A percentile compares a stretch with the other conserved stretches of the same genome.
Evolutionary conservation across 1,140 invertebrate species (phyloP).

Genomic region (Phymorhynchus buccinoides): DNA sequence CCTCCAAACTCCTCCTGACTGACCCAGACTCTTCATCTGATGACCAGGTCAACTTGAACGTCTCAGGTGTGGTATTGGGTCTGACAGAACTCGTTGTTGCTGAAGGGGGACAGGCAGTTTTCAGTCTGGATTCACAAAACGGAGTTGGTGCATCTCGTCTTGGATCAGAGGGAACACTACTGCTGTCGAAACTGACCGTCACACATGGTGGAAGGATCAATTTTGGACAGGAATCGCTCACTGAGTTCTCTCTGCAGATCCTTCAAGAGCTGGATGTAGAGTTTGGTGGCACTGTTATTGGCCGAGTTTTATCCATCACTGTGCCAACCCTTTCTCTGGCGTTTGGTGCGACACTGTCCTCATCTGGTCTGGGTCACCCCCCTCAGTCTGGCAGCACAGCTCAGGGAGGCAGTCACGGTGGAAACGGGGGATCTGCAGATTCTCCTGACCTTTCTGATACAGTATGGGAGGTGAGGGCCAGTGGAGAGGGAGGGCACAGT

Average conservation of each 20-base stretch:
- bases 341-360: constrained; percentile 51
- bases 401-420: constrained; percentile 56
- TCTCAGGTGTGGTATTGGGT: constrained; percentile 55
- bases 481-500: constrained; percentile 62
- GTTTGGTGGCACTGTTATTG: constrained; percentile 54
- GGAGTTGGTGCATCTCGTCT: constrained; percentile 47
- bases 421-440: constrained; percentile 52
- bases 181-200: constrained; percentile 56
- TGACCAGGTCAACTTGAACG: constrained; percentile 49
- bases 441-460: constrained; percentile 43
- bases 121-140: constrained; percentile 52
- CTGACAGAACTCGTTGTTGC: constrained; percentile 58
- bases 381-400: constrained; percentile 43
- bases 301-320: constrained; percentile 49
- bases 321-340: constrained; percentile 52
- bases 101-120: constrained; percentile 50
- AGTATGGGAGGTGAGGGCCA: constrained; percentile 46
- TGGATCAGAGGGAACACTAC: constrained; percentile 48
- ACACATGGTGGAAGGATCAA: constrained; percentile 53
- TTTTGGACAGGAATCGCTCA: constrained; percentile 48
- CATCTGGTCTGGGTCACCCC: constrained; percentile 43
- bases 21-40: constrained; percentile 42
- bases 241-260: constrained; percentile 48
- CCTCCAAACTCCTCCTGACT: constrained; percentile 57
- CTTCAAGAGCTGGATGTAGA: constrained; percentile 54